phyloP scores from a whole-genome alignment of 2,113 vertebrate species.

The Formicarius rufipectus region DNA sequence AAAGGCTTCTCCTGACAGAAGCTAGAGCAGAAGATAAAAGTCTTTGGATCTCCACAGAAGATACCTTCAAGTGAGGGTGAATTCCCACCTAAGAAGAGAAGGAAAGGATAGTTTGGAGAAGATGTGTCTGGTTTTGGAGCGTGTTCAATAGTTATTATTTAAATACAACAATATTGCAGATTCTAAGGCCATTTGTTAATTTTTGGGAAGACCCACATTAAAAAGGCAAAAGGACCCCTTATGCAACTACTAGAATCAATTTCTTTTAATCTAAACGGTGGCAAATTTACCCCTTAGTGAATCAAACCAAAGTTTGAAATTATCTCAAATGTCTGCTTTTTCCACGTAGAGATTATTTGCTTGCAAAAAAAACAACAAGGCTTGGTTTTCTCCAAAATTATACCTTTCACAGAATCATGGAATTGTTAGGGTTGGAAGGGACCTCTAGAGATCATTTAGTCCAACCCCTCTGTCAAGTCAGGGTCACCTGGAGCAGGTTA shows the following conservation, averaged over 20 bases:
- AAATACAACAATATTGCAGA: not conserved
- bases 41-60: not conserved
- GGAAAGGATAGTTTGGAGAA: not conserved
- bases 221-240: not conserved
- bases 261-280: not conserved
- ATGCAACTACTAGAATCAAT: not conserved
- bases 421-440: not conserved
- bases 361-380: not conserved
- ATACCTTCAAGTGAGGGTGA: not conserved
- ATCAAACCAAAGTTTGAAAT: not conserved
- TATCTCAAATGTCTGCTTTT: not conserved
- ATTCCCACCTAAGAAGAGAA: not conserved
- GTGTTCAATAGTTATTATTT: not conserved
- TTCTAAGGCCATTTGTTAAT: not conserved
- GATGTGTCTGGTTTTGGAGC: not conserved
- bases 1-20: not conserved
- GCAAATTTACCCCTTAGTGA: not conserved
- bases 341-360: not conserved
- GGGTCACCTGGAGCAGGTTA: not conserved
- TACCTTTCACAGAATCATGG: not conserved
- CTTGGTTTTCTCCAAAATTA: not conserved
- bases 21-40: not conserved
- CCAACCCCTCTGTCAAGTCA: not conserved
- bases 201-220: not conserved
- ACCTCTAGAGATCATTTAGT: not conserved